phyloP scores from a whole-genome alignment of 2,113 vertebrate species.

The Saimiri boliviensis region DNA sequence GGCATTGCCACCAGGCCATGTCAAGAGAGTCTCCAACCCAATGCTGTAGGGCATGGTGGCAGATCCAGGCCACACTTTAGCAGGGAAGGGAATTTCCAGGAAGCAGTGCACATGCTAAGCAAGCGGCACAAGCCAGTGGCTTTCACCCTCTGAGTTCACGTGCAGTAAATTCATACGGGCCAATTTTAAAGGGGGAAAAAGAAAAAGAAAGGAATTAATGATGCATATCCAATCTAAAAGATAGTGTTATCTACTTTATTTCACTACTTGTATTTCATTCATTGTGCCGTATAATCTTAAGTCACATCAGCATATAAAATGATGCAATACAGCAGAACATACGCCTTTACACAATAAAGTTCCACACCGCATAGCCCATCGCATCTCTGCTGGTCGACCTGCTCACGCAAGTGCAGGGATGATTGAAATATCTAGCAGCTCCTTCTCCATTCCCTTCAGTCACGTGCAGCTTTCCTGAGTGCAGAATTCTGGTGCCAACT shows the following conservation, averaged over 20 bases:
- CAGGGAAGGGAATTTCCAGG: background rate
- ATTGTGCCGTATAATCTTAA: constrained; percentile 32
- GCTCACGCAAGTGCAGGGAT: rapidly evolving
- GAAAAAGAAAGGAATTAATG: constrained; percentile 35
- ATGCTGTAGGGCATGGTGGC: rapidly evolving
- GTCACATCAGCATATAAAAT: constrained; percentile 12
- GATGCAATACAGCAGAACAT: background rate
- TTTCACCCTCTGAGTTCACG: background rate
- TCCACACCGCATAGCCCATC: background rate
- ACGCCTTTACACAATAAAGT: background rate
- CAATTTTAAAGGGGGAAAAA: background rate
- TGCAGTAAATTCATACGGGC: background rate
- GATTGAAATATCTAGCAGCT: too few species aligned
- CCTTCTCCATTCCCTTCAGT: background rate
- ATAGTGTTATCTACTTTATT: background rate
- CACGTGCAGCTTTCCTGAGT: rapidly evolving
- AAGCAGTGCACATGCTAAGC: background rate
- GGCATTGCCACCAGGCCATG: background rate
- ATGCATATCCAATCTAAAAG: constrained; percentile 29
- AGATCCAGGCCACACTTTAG: background rate
- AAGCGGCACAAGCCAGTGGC: background rate
- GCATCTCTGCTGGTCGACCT: rapidly evolving
- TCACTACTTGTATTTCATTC: constrained; percentile 36
- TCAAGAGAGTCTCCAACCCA: background rate
- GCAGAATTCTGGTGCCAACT: background rate